phyloP scores from a whole-genome alignment of 37 sponge, comb jelly and placozoan species.

The Eunapius fragilis region DNA sequence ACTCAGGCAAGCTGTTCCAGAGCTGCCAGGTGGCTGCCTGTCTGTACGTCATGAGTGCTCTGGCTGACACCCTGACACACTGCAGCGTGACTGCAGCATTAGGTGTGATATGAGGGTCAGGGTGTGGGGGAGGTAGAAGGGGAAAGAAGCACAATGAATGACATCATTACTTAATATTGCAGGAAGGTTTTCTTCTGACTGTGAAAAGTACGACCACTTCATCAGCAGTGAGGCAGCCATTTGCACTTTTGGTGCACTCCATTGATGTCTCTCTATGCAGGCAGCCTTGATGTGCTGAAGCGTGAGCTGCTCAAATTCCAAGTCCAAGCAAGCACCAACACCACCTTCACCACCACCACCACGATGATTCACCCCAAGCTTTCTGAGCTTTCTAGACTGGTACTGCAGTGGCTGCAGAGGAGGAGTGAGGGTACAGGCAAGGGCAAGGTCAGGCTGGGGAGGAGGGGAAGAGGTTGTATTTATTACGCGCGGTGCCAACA shows the following conservation, averaged over 20 bases:
- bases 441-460: background rate
- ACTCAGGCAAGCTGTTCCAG: slow-evolving; percentile 40
- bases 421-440: background rate
- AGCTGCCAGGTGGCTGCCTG: slow-evolving; percentile 45
- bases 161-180: background rate
- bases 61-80: slow-evolving; percentile 36
- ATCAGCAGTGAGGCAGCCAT: slow-evolving; percentile 4
- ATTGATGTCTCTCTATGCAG: background rate
- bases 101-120: slow-evolving; percentile 17
- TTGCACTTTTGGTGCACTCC: background rate
- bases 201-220: slow-evolving; percentile 40
- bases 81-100: slow-evolving; percentile 49
- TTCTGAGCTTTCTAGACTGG: slow-evolving; percentile 8
- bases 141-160: background rate
- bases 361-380: slow-evolving; percentile 59
- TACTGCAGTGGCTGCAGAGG: background rate
- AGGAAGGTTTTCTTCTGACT: slow-evolving; percentile 41
- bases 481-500: background rate
- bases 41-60: slow-evolving; percentile 32
- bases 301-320: slow-evolving; percentile 34
- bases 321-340: background rate
- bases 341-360: no score
- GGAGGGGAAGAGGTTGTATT: background rate
- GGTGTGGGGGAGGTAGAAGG: background rate
- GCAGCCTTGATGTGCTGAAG: slow-evolving; percentile 11